Evolutionary conservation across 2,888 invertebrate genomes (phyloP).

Genomic region (Eucriotettix oculatus): DNA sequence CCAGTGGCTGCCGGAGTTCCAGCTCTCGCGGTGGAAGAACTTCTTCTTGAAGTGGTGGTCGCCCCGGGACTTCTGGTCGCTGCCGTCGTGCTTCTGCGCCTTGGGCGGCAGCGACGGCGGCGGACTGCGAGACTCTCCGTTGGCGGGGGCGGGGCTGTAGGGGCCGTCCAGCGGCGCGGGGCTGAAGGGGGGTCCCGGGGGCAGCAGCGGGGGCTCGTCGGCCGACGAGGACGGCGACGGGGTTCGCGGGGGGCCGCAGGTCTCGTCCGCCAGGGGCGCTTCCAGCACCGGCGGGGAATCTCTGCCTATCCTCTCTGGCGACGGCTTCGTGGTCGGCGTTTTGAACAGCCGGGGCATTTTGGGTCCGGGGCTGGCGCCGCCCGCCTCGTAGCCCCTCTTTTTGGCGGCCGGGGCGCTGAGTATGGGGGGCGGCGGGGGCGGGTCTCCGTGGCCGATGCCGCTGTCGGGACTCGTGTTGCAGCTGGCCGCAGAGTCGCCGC

Average conservation of each 20-base stretch:
- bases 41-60: conserved; percentile 66
- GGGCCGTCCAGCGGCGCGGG: conserved; percentile 19
- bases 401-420: conserved; percentile 18
- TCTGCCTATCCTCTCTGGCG: conserved; percentile 18
- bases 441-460: conserved; percentile 60
- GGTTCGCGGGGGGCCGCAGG: conserved; percentile 34
- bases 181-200: conserved; percentile 15
- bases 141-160: conserved; percentile 20
- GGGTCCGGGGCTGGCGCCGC: conserved; percentile 21
- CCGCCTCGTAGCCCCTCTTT: conserved; percentile 18
- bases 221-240: conserved; percentile 31
- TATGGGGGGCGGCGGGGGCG: conserved; percentile 32
- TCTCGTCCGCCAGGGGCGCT: conserved; percentile 23
- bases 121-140: conserved; percentile 22
- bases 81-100: conserved; percentile 38
- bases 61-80: conserved; percentile 22
- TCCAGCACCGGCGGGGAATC: conserved; percentile 34
- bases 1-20: conserved; percentile 5
- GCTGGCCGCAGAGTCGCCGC: conserved; percentile 27
- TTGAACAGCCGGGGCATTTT: conserved; percentile 13
- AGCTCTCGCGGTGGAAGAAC: conserved; percentile 49
- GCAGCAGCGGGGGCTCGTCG: conserved; percentile 16
- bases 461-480: conserved; percentile 78
- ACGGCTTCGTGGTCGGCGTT: conserved; percentile 9
- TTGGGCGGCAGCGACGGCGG: conserved; percentile 34